Base-by-base conservation (phyloP, 1,140 invertebrate genomes). In the Drosophila paulistorum region DNA sequence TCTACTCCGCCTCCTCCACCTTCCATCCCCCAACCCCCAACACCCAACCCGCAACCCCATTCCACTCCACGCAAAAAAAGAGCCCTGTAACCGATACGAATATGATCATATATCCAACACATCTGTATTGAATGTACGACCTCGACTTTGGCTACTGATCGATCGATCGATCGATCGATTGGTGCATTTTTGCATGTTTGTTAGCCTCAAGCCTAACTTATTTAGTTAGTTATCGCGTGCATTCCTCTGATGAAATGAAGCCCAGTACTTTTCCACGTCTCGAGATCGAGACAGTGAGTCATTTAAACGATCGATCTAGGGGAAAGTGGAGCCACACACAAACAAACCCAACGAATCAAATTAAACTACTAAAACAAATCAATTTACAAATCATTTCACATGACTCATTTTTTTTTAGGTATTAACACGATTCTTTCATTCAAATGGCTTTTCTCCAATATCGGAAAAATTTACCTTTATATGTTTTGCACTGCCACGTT, bases 111-210 rank as follows among this genome's bases (percentile, higher is more conserved):
- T 61, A 67, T 48, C 42, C 23, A 37, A 74, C 35, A 42, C 35
- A 71, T 41, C 6, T 42, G 30, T 48, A 17, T 14, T 30, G 54
- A 35, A 66, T 72, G 55, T 75, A 45, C 70, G 78, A 76, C 85
- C 77, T 76, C 79, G 76, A 86, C 82, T 81, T 85, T 85, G 73
- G 67, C 65, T 78, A 71, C 74, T 69, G 77, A 90, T 81, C 80
- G 71, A 81, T 90, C 74, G 59, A 64, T 42, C 39, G 51, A 30
- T 68, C 30, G 26, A 17, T 17, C 74, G 59, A 64, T 48, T 39
- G 51, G 23, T 68, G 35, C 17, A 48, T 20, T 48, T 42, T 42
- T 41, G 17, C 13, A 48, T 48, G 45, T 59, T 61, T 66, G 59
- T 55, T 59, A 59, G 23, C 45, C 45, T 23, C 58, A 58, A 45